phyloP scores from a whole-genome alignment of 2,113 vertebrate genomes.

The Tiliqua scincoides region DNA sequence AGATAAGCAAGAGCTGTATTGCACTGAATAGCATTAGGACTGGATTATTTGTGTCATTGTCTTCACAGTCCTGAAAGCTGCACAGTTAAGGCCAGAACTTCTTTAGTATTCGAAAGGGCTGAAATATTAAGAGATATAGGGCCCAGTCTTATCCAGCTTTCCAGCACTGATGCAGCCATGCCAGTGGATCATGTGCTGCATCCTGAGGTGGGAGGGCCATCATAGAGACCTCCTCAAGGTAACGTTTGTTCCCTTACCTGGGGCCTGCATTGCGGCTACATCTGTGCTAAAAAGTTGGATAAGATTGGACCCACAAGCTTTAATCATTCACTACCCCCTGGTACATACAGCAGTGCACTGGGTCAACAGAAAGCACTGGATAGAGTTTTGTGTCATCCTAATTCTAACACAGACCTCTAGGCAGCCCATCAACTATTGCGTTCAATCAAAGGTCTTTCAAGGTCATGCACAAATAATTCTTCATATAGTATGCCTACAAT shows the following conservation, averaged over 20 bases:
- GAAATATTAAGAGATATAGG: background rate
- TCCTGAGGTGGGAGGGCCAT: no score
- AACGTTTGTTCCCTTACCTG: no score
- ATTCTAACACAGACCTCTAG: background rate
- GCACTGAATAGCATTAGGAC: background rate
- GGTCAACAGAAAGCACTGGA: background rate
- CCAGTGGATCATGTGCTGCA: no score
- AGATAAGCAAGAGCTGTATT: background rate
- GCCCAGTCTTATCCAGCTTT: no score
- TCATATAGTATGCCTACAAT: background rate
- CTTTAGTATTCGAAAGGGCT: constrained; percentile 4
- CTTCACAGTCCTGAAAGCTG: background rate
- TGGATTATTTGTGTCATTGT: background rate
- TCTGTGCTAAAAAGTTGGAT: no score
- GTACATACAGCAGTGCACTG: background rate
- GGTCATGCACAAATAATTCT: background rate
- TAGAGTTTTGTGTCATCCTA: background rate
- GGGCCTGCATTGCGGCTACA: no score
- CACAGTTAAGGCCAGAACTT: background rate
- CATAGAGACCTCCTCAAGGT: no score
- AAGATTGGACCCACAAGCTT: no score
- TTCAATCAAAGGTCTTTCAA: background rate
- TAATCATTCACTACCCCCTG: background rate
- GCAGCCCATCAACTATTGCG: background rate
- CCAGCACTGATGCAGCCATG: no score